phyloP scores from a whole-genome alignment of 1,140 invertebrate genomes.

The Zophobas morio region DNA sequence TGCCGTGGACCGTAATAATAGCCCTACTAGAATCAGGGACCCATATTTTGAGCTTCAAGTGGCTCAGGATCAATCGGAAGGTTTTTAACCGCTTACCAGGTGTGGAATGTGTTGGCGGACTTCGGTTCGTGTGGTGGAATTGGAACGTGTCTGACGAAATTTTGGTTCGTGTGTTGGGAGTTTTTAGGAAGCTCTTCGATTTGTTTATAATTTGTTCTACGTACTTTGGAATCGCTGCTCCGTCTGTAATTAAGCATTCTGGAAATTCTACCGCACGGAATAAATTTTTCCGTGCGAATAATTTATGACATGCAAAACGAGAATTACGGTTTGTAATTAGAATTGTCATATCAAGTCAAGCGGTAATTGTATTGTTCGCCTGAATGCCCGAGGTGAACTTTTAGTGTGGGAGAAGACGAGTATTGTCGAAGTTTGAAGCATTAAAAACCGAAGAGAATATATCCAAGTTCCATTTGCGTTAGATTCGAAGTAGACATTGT shows the following conservation, averaged over 20 bases:
- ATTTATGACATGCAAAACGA: constrained; percentile 23
- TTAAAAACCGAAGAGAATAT: not conserved
- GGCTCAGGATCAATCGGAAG: too few relatives aligned
- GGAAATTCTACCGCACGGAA: constrained; percentile 14
- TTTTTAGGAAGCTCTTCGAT: constrained; percentile 27
- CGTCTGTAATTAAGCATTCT: constrained; percentile 24
- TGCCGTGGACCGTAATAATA: too few relatives aligned
- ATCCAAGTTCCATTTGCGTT: not conserved
- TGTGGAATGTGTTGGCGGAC: too few relatives aligned
- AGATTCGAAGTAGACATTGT: constrained; percentile 23
- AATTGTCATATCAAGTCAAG: constrained; percentile 34
- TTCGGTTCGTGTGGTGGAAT: too few relatives aligned
- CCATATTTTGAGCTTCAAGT: too few relatives aligned
- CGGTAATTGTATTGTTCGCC: not conserved
- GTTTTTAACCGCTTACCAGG: too few relatives aligned
- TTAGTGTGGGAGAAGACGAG: not conserved
- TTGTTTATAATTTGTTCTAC: constrained; percentile 27
- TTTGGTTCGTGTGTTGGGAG: not conserved
- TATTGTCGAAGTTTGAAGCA: not conserved
- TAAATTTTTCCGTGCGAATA: constrained; percentile 27
- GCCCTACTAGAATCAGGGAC: too few relatives aligned
- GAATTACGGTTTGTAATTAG: constrained; percentile 27
- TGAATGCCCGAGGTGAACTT: constrained; percentile 5
- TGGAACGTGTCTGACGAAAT: too few relatives aligned
- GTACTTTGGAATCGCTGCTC: constrained; percentile 28